Conservation (phyloP, 2,113 vertebrate species). For the Campylomormyrus tamandua region DNA sequence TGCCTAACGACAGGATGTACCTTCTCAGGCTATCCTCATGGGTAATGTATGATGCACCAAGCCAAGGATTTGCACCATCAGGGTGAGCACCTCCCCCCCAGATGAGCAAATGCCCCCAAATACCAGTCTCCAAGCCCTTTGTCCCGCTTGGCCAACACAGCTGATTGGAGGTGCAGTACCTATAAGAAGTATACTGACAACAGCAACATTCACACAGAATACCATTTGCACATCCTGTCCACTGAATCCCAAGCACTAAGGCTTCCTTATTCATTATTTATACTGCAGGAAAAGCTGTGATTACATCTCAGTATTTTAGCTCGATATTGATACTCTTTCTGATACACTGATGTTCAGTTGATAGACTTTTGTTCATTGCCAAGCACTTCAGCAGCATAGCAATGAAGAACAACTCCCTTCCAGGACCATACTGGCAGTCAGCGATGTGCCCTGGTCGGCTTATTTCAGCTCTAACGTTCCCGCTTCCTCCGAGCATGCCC, state of each 20-base stretch:
- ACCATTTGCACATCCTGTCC: not conserved
- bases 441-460: not conserved
- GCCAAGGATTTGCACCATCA: not conserved
- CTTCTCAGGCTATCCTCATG: conserved; percentile 21
- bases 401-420: not conserved
- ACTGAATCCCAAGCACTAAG: not conserved
- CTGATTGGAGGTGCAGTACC: not conserved
- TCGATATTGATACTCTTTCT: not conserved
- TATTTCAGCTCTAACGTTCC: conserved; percentile 15
- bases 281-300: not conserved
- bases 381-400: not conserved
- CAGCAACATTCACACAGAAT: not conserved
- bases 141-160: not conserved
- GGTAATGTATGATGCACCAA: conserved; percentile 19
- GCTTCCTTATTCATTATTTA: not conserved
- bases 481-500: not conserved
- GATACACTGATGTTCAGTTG: not conserved
- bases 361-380: not conserved
- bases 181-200: not conserved
- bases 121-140: not conserved
- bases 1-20: conserved; percentile 25
- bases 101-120: not conserved
- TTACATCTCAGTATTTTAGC: not conserved
- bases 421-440: not conserved
- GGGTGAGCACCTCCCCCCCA: not conserved